A percentile compares a stretch with the other conserved stretches of the same genome.
phyloP scores from a whole-genome alignment of 2,797 vertebrate genomes.

The Lagodon rhomboides region DNA sequence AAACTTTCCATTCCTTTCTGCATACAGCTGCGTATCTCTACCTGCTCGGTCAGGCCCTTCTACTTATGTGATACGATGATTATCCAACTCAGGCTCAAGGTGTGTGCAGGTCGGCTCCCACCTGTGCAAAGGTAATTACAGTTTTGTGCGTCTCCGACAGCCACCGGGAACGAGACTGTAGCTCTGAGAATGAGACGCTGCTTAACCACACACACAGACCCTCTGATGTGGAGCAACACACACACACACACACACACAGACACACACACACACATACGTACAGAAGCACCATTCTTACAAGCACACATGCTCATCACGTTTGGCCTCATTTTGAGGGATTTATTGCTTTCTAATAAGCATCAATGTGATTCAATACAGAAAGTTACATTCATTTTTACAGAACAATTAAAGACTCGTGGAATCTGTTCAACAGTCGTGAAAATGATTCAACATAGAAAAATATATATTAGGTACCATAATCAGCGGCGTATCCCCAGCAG shows the following conservation, averaged over 20 bases:
- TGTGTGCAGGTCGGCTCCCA: constrained; percentile 52
- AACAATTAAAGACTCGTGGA: constrained; percentile 70
- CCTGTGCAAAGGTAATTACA: constrained; percentile 67
- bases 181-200: constrained; percentile 33
- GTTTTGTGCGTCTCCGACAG: constrained; percentile 37
- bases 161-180: constrained; percentile 30
- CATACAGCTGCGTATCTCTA: constrained; percentile 47
- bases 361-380: constrained; percentile 83
- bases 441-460: constrained; percentile 72
- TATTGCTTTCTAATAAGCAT: constrained; percentile 80
- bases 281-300: constrained; percentile 11
- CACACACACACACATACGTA: constrained; percentile 2
- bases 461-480: constrained; percentile 52
- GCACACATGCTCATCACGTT: constrained; percentile 34
- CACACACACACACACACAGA: constrained; percentile 13
- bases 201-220: constrained; percentile 17
- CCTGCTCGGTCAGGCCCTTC: constrained; percentile 55
- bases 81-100: constrained; percentile 57
- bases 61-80: constrained; percentile 46
- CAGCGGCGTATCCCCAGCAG: constrained; percentile 39
- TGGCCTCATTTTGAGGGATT: constrained; percentile 83
- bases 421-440: constrained; percentile 62
- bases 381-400: constrained; percentile 53
- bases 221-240: background rate
- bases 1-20: constrained; percentile 20